Base-by-base conservation (phyloP, 2,113 vertebrate genomes). In the Neofelis nebulosa region DNA sequence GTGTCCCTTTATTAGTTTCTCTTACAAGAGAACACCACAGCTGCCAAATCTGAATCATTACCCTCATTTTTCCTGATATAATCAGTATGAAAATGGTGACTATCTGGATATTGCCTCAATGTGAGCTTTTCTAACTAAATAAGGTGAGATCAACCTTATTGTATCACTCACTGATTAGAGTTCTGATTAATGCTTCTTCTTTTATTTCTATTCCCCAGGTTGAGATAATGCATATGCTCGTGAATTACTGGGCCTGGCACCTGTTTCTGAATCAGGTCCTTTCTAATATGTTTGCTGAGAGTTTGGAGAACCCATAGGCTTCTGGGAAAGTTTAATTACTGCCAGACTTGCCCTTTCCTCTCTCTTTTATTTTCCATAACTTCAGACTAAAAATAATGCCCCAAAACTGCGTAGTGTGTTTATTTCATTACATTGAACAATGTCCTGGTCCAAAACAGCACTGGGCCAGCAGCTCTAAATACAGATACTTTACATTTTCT, bases 31-130 rank as follows among this genome's bases (percentile, higher is more conserved):
- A 98, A 97, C 83, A 96, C 96, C 50, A 68, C 96, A 97, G 86
- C 98, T 99, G 99, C 98, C 99, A 99, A 99, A 98, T 84, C 96
- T 98, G 98, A 99, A 98, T 99, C 98, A 98, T 98, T 99, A 98
- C 92, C 83, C 93, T 99, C 97, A 98, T 99, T 99, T 98, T 99
- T 99, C 98, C 97, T 98, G 73, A 98, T 98, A 98, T 97, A 98
- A 99, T 99, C 98, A 98, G 98, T 98, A 98, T 95, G 97, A 98
- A 99, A 98, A 98, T 97, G 81, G 97, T 98, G 97, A 98, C 97
- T 98, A 98, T 97, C 97, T 99, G 97, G 97, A 98, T 98, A 98
- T 98, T 99, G 98, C 98, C 96, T 99, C 98, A 91, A 97, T 97
- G 84, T 89, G 89, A 98, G 97, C 80, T 98, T 96, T 97, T 98